Conservation (phyloP, 2,888 invertebrate species). For the Temnothorax unifasciatus region DNA sequence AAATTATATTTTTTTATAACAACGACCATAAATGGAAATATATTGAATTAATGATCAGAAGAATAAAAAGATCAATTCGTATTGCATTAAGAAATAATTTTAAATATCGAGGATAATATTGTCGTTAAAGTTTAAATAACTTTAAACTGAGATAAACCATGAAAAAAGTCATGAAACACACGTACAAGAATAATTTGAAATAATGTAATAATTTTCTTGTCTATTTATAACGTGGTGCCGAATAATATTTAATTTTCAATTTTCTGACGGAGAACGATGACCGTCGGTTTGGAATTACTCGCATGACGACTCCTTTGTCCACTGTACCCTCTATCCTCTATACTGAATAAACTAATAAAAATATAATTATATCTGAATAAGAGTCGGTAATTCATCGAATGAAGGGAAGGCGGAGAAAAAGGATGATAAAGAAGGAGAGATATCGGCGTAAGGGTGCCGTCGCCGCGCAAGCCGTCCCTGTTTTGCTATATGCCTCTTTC, state of each 20-base stretch:
- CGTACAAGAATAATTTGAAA: not conserved
- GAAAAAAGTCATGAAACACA: not conserved
- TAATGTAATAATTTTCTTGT: not conserved
- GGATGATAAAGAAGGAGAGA: not conserved
- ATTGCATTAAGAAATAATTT: not conserved
- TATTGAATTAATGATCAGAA: not conserved
- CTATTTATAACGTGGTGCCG: not conserved
- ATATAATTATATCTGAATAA: not conserved
- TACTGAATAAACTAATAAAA: constrained; percentile 3
- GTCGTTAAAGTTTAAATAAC: not conserved
- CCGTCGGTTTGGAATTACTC: not conserved
- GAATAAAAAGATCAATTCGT: not conserved
- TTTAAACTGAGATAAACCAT: not conserved
- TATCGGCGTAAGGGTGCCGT: not conserved
- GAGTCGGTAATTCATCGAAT: not conserved
- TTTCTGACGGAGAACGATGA: not conserved
- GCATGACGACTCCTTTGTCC: not conserved
- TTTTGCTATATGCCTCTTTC: not conserved
- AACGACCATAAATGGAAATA: not conserved
- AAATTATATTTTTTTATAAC: not conserved
- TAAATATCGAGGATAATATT: not conserved
- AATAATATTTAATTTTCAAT: not conserved
- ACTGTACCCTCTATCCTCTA: not conserved
- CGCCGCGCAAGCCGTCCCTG: not conserved
- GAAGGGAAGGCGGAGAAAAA: not conserved